A percentile compares a stretch with the other conserved stretches of the same genome.
Conservation (phyloP, 1,140 invertebrate genomes). For the Ceratitis capitata region DNA sequence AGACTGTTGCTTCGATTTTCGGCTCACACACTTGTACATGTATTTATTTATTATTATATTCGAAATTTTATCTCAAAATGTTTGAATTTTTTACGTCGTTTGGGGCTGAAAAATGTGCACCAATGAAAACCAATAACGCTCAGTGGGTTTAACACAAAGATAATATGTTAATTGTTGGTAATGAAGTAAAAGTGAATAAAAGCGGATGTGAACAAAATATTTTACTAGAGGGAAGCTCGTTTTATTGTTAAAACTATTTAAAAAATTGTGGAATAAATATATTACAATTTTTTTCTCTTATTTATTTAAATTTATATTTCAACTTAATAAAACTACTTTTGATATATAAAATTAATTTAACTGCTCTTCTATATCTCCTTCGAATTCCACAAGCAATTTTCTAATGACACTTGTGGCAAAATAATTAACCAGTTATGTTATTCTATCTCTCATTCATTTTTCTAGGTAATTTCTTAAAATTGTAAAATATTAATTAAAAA, state of each 20-base stretch:
- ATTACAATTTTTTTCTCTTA: neutral
- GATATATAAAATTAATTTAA: no score
- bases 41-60: neutral
- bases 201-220: neutral
- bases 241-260: no score
- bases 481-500: no score
- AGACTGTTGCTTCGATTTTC: neutral
- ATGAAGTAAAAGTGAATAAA: neutral
- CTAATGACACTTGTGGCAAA: no score
- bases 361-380: no score
- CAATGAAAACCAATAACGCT: neutral
- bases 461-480: no score
- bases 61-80: neutral
- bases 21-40: neutral
- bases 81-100: neutral
- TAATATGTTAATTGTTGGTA: slow-evolving; percentile 13
- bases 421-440: no score
- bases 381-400: no score
- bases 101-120: neutral
- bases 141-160: neutral
- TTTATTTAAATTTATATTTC: neutral
- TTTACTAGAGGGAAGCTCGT: no score
- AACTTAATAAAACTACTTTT: no score
- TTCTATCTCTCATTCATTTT: no score
- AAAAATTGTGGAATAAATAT: neutral